Conservation (phyloP, 1,140 invertebrate species). For the Leptinotarsa undecemlineata region DNA sequence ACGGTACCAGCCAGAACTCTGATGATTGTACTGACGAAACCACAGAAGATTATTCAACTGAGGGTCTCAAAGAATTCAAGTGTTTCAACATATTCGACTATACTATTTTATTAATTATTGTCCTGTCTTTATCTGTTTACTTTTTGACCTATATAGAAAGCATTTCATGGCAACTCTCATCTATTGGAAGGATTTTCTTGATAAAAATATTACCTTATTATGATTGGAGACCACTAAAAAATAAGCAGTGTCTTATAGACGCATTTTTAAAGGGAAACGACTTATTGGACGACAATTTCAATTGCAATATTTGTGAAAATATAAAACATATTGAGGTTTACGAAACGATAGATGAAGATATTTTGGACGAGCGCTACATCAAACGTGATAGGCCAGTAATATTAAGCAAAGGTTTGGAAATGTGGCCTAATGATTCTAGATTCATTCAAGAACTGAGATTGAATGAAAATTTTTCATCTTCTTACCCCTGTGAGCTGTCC, state of each 20-base stretch:
- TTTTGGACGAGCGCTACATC: slow-evolving; percentile 38
- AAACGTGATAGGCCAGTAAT: slow-evolving; percentile 44
- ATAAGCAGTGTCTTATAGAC: slow-evolving; percentile 70
- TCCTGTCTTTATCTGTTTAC: slow-evolving; percentile 48
- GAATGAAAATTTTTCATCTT: slow-evolving; percentile 32
- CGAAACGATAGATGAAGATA: slow-evolving; percentile 28
- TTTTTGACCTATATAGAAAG: slow-evolving; percentile 57
- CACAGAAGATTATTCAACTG: neutral
- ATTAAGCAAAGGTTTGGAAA: slow-evolving; percentile 33
- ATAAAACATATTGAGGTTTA: slow-evolving; percentile 38
- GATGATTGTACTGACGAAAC: too few species aligned
- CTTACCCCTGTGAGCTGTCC: slow-evolving; percentile 45
- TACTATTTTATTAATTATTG: slow-evolving; percentile 23
- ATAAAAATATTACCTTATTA: slow-evolving; percentile 74
- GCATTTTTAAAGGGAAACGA: slow-evolving; percentile 52
- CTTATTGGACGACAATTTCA: slow-evolving; percentile 28
- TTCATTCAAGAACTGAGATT: slow-evolving; percentile 30
- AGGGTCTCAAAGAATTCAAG: neutral
- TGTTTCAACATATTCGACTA: slow-evolving; percentile 14
- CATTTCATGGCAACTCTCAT: slow-evolving; percentile 62
- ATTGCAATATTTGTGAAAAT: slow-evolving; percentile 48
- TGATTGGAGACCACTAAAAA: slow-evolving; percentile 80
- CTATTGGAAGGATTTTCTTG: slow-evolving; percentile 65
- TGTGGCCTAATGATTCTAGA: slow-evolving; percentile 34
- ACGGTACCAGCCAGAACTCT: too few species aligned